These are phyloP conservation scores for Malurus elegans DNA, from an alignment of 2,113 vertebrate genomes.

Conservation along the genomic window DNA sequence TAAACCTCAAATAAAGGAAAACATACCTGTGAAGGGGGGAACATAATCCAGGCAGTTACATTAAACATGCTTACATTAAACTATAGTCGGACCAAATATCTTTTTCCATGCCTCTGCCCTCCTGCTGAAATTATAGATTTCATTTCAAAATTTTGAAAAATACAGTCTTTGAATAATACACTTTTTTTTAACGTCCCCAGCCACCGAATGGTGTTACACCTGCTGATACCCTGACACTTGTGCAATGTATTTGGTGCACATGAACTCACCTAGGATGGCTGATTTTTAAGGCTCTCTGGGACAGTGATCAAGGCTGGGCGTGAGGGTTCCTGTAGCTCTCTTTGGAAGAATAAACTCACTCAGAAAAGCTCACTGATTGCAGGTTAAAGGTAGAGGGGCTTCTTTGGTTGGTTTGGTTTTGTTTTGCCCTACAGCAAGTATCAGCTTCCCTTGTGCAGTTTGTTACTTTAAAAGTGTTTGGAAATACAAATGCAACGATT, in stretches of 20 bases:
- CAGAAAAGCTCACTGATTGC: background rate
- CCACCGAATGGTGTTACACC: background rate
- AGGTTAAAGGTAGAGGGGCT: background rate
- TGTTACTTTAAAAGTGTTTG: background rate
- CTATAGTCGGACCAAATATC: background rate
- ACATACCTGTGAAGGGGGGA: background rate
- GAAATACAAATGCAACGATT: background rate
- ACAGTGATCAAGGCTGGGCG: background rate
- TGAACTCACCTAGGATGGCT: background rate
- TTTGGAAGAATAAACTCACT: background rate
- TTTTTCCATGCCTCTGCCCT: background rate
- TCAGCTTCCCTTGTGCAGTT: background rate
- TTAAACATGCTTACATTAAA: background rate
- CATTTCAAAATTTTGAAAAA: background rate
- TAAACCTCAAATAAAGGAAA: background rate
- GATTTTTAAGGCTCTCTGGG: background rate
- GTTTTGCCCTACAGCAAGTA: background rate
- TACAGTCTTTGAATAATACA: background rate
- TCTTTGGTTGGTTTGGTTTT: background rate
- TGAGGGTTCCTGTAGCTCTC: background rate
- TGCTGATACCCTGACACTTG: background rate
- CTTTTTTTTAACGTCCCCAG: background rate
- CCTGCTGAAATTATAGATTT: background rate
- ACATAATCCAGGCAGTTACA: background rate
- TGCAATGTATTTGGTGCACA: background rate